Evolutionary conservation across 2,888 invertebrate genomes (phyloP), one percentile per base, ranked within the genome.

Genomic region (Iselma pallidipennis): DNA sequence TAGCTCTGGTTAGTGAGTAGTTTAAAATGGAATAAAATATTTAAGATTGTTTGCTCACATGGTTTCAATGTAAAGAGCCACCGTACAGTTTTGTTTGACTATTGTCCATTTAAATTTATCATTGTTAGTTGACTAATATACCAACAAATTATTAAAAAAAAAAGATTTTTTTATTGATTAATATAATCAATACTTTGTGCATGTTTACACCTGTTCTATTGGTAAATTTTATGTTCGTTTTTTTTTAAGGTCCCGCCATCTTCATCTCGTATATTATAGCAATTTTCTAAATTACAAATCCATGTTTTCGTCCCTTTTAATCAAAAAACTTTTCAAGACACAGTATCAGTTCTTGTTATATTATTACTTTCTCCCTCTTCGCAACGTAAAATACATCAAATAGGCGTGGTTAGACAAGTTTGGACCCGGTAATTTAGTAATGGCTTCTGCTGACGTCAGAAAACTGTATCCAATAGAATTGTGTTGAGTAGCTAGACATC

Each of bases 1-100:
- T 79, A 67, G 77, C 76, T 73, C 74, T 79, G 72, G 79, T 80
- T 80, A 80, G 80, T 78, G 69, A 72, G 68, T 75, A 71, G 71
- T 79, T 79, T 78, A 76, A 78, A 79, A 78, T 75, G 76, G 76
- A 77, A 74, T 76, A 72, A 76, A 76, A 45, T 45, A 37, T 16
- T 77, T 74, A 72, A 75, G 70, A 71, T 64, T 77, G 76, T 76
- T 76, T 78, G 73, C 75, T 74, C 73, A 74, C 70, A 69, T 73
- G 74, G n/a, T 74, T 74, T 76, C 16, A 45, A 45, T 21, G 21
- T 45, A 4, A 21, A 45, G 21, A 9, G 19, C 10, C 21, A 45
- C 19, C 16, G 16, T 10, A 74, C 73, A 66, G 70, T 67, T 67
- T 68, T 66, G 71, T 70, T 70, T 73, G 61, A 73, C 72, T 74